Evolutionary conservation across 1,140 invertebrate genomes (phyloP).

Genomic region (Helicoverpa armigera): DNA sequence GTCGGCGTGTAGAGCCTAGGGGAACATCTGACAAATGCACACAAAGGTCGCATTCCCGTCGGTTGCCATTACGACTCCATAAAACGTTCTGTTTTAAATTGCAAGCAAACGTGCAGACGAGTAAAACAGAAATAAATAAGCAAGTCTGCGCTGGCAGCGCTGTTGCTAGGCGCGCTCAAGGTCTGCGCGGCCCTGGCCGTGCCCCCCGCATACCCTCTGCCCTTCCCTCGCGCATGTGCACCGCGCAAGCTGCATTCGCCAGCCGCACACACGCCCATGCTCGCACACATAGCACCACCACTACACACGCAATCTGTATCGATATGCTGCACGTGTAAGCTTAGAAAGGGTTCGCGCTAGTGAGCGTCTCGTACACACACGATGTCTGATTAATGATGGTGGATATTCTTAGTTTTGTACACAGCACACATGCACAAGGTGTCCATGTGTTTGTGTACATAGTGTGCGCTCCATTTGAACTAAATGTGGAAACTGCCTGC

Average conservation of each 20-base stretch:
- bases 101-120: slow-evolving; percentile 71
- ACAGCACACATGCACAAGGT: slow-evolving; percentile 46
- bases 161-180: slow-evolving; percentile 81
- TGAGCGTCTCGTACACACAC: slow-evolving; percentile 54
- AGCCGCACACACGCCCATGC: slow-evolving; percentile 54
- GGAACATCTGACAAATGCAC: slow-evolving; percentile 53
- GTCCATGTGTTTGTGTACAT: slow-evolving; percentile 39
- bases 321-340: slow-evolving; percentile 47
- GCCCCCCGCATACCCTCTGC: slow-evolving; percentile 55
- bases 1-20: slow-evolving; percentile 37
- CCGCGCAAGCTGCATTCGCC: slow-evolving; percentile 68
- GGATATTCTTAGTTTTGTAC: slow-evolving; percentile 66
- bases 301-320: slow-evolving; percentile 29
- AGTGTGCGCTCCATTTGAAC: slow-evolving; percentile 52
- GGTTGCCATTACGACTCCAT: slow-evolving; percentile 65
- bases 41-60: slow-evolving; percentile 57
- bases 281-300: slow-evolving; percentile 36
- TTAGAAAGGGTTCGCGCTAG: slow-evolving; percentile 55
- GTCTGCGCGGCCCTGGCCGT: slow-evolving; percentile 70
- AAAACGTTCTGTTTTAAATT: slow-evolving; percentile 72
- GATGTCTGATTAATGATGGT: slow-evolving; percentile 68
- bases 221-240: slow-evolving; percentile 62
- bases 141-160: slow-evolving; percentile 60
- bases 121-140: slow-evolving; percentile 79
- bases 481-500: slow-evolving; percentile 63